phyloP scores from a whole-genome alignment of 2,113 vertebrate species.

The Callocephalon fimbriatum region DNA sequence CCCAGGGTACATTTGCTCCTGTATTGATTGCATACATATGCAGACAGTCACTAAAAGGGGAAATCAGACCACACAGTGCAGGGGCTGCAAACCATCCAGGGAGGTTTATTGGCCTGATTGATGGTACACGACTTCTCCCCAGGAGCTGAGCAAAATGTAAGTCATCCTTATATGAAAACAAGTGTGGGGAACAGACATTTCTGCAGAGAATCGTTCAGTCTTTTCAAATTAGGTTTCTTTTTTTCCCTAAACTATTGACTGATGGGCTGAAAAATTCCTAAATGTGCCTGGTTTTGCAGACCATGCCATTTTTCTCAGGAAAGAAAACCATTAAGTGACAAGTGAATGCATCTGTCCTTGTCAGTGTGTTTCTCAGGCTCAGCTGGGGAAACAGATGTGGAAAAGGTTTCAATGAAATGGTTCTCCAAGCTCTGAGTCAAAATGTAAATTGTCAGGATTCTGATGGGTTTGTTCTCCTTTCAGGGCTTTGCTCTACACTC shows the following conservation, averaged over 20 bases:
- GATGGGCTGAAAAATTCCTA: not conserved
- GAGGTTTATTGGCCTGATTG: not conserved
- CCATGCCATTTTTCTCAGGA: conserved; percentile 16
- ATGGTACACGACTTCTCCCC: not conserved
- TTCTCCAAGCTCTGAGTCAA: not conserved
- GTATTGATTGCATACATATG: not conserved
- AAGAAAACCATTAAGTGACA: conserved; percentile 46
- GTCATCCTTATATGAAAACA: not conserved
- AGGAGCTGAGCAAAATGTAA: not conserved
- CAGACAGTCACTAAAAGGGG: not conserved
- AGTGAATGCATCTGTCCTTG: not conserved
- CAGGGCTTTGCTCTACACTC: not conserved
- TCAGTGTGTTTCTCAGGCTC: not conserved
- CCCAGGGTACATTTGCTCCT: not conserved
- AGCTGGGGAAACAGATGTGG: conserved; percentile 10
- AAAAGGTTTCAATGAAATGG: not conserved
- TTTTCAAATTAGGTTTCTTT: not conserved
- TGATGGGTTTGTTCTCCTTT: not conserved
- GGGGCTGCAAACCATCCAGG: fast-evolving
- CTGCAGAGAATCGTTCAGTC: not conserved
- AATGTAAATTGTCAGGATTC: not conserved
- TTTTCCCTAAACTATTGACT: not conserved
- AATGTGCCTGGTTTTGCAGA: not conserved
- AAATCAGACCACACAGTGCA: not conserved
- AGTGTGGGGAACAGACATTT: not conserved